A percentile compares a stretch with the other conserved stretches of the same genome.
Conservation (phyloP, 2,797 vertebrate genomes). For the Moxostoma hubbsi region DNA sequence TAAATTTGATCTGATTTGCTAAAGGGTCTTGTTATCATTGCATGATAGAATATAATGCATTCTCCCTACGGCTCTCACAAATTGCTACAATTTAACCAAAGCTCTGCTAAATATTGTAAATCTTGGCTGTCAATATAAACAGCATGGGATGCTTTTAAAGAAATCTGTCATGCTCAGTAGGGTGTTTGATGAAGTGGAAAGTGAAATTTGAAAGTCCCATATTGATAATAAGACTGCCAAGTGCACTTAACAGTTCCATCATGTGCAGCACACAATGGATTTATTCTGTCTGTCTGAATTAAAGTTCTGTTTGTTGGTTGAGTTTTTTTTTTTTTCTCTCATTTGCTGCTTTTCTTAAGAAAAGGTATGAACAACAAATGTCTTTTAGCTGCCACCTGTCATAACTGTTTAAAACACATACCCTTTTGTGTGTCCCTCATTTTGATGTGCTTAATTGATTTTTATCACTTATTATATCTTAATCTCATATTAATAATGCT, state of each 20-base stretch:
- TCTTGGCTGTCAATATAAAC: constrained; percentile 3
- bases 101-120: constrained; percentile 16
- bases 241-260: neutral
- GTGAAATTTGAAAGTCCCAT: neutral
- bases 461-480: too few species aligned
- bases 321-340: too few species aligned
- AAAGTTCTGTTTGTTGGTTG: neutral
- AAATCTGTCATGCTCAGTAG: neutral
- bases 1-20: neutral
- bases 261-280: neutral
- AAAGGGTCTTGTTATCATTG: constrained; percentile 8
- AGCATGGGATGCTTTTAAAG: neutral
- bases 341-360: too few species aligned
- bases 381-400: too few species aligned
- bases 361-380: too few species aligned
- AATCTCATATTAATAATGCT: neutral
- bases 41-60: neutral
- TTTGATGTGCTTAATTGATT: too few species aligned
- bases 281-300: too few species aligned
- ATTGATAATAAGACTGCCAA: neutral
- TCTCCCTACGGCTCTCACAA: neutral
- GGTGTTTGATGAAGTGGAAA: constrained; percentile 10
- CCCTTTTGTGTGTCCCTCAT: too few species aligned
- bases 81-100: neutral
- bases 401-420: too few species aligned